Base-by-base conservation (phyloP, 2,888 invertebrate genomes). In the Tridacna gigas region DNA sequence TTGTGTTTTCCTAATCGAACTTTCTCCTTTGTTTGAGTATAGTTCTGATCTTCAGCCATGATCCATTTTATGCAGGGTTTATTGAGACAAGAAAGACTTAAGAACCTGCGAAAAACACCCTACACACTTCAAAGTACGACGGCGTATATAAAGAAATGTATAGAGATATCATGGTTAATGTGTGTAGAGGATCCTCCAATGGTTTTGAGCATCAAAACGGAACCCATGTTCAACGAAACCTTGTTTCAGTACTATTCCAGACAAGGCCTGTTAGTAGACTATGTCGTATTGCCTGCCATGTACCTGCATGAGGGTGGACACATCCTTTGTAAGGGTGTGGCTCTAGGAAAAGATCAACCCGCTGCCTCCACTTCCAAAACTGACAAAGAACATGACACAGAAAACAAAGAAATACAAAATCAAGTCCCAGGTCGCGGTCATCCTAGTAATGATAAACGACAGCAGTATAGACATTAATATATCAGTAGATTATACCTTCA, bases 291-390 rank as follows among this genome's bases (percentile, higher is more conserved):
- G 67, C 67, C 67, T 37, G 45, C 18, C 20, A 12, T 67, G 37
- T 67, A 67, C 18, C 45, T 67, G 5, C 67, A 67, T n/a, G 37
- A 67, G 20, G 20, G 28, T 13, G 67, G 67, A 67, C 67, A 28
- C 15, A 18, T 67, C n/a, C 26, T 67, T 15, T 67, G 67, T 67
- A 67, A 67, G 37, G 67, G 67, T 18, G 67, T 67, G 1, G 67
- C 67, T 3, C 67, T 37, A 20, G 67, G 67, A n/a, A n/a, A n/a
- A n/a, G n/a, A n/a, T n/a, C n/a, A n/a, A n/a, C n/a, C n/a, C n/a
- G n/a, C n/a, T n/a, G n/a, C n/a, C n/a, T n/a, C n/a, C n/a, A n/a
- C n/a, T n/a, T n/a, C n/a, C n/a, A n/a, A n/a, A n/a, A n/a, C n/a
- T n/a, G n/a, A n/a, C n/a, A n/a, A n/a, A n/a, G n/a, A n/a, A n/a